These are phyloP conservation scores for Nebria ingens DNA, from an alignment of 1,140 invertebrate genomes.

Conservation along the genomic window DNA sequence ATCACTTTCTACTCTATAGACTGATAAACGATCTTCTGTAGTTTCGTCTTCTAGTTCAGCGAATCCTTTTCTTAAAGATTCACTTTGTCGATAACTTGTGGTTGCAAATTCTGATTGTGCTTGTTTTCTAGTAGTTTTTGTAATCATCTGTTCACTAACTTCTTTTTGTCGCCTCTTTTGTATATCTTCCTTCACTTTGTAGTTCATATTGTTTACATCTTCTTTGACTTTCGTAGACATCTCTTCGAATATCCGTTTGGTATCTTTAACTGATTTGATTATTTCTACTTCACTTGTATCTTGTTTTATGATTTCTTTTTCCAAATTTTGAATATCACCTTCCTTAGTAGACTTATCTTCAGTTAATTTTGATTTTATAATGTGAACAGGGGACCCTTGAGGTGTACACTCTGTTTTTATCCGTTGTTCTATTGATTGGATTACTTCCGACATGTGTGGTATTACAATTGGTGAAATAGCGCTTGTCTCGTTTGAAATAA, in stretches of 20 bases:
- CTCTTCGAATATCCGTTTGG: constrained; percentile 45
- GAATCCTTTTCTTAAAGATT: too few species aligned
- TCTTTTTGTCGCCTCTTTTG: not conserved
- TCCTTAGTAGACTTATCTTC: constrained; percentile 15
- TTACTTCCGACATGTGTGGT: constrained; percentile 22
- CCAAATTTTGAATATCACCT: constrained; percentile 5
- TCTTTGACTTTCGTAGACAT: constrained; percentile 28
- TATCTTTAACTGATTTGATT: constrained; percentile 37
- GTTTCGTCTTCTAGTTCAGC: too few species aligned
- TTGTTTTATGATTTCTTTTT: constrained; percentile 17
- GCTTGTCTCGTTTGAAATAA: constrained; percentile 9
- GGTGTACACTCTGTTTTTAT: constrained; percentile 15
- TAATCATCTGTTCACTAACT: not conserved
- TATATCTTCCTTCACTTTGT: constrained; percentile 14
- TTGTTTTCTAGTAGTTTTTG: not conserved
- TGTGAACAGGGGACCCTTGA: not conserved
- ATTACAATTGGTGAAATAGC: constrained; percentile 14
- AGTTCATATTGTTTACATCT: constrained; percentile 10
- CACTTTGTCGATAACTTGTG: not conserved
- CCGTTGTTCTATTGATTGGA: constrained; percentile 23
- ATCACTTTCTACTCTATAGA: too few species aligned
- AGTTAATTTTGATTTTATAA: constrained; percentile 11
- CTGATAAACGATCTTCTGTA: too few species aligned
- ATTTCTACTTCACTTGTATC: constrained; percentile 19
- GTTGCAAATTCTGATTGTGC: not conserved